These are phyloP conservation scores for Eclectus roratus DNA, from an alignment of 2,113 vertebrate species.

Conservation along the genomic window DNA sequence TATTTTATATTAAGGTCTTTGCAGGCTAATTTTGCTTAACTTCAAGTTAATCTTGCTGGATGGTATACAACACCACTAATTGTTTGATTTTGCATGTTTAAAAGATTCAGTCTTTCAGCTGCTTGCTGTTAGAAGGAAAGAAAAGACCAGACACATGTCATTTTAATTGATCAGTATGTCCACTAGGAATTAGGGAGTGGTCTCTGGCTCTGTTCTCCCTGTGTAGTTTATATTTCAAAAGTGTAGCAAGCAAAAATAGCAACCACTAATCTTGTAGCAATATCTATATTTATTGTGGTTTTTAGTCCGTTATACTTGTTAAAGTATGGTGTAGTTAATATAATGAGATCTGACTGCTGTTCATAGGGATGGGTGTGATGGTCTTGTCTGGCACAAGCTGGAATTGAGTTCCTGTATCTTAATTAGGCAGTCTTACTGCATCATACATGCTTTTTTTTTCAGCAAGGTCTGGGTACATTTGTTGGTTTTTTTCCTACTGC, in stretches of 20 bases:
- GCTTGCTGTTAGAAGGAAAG: slow-evolving; percentile 52
- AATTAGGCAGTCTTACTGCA: slow-evolving; percentile 62
- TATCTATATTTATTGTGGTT: background rate
- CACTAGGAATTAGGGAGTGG: slow-evolving; percentile 81
- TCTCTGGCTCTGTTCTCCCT: slow-evolving; percentile 57
- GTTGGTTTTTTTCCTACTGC: background rate
- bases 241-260: slow-evolving; percentile 24
- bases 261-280: background rate
- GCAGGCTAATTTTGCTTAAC: background rate
- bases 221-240: slow-evolving; percentile 55
- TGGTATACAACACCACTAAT: background rate
- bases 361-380: slow-evolving; percentile 7
- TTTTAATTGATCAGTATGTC: slow-evolving; percentile 73
- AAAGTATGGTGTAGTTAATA: slow-evolving; percentile 6
- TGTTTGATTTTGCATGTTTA: slow-evolving; percentile 57
- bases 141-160: slow-evolving; percentile 75
- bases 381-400: slow-evolving; percentile 53
- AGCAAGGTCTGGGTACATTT: background rate
- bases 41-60: background rate
- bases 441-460: background rate
- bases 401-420: slow-evolving; percentile 52
- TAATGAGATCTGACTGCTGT: background rate
- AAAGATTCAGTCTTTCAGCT: slow-evolving; percentile 51
- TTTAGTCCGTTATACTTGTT: background rate
- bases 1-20: slow-evolving; percentile 21